Conservation (phyloP, 2,113 vertebrate species). For the Myotis lucifugus region DNA sequence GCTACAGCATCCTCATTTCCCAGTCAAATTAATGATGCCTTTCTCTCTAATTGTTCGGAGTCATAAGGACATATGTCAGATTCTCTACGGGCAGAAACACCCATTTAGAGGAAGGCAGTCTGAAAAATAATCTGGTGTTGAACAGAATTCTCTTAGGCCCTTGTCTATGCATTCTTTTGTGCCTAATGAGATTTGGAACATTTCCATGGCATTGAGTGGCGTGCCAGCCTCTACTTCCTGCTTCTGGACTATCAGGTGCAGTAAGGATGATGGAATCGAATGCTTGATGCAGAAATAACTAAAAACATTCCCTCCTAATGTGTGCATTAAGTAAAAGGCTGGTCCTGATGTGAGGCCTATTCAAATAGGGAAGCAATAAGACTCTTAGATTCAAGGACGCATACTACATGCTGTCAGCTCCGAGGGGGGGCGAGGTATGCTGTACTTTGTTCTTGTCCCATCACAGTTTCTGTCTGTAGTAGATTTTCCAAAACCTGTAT, state of each 20-base stretch:
- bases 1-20: not conserved
- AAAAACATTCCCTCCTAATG: not conserved
- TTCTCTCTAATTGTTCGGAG: not conserved
- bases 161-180: not conserved
- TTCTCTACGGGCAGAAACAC: not conserved
- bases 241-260: not conserved
- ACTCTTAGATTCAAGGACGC: not conserved
- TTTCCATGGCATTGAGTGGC: not conserved
- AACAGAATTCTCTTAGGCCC: not conserved
- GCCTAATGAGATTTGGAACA: not conserved
- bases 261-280: not conserved
- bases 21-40: not conserved
- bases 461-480: not conserved
- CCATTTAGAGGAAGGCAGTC: not conserved
- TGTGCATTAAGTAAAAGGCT: not conserved
- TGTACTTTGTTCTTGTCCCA: not conserved
- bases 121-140: not conserved
- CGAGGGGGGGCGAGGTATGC: not conserved
- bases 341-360: not conserved
- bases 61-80: not conserved
- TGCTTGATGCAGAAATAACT: not conserved
- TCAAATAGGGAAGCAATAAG: not conserved
- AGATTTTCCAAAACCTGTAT: not conserved
- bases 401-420: not conserved
- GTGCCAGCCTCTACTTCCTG: not conserved